A percentile compares a stretch with the other conserved stretches of the same genome.
Conservation (phyloP, 2,888 invertebrate genomes). For the Dryadula phaetusa region DNA sequence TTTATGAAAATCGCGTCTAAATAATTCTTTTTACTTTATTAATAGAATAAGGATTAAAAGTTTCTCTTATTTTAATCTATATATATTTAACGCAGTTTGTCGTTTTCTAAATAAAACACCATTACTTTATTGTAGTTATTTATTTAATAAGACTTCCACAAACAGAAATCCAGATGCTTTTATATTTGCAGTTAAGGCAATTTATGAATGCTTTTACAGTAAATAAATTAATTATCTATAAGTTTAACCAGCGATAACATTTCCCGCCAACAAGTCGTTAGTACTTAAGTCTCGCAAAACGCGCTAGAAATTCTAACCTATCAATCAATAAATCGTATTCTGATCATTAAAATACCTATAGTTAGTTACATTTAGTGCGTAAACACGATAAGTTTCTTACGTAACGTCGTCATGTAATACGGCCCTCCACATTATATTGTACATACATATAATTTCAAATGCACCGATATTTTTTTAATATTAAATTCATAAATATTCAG, state of each 20-base stretch:
- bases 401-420: slow-evolving; percentile 61
- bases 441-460: slow-evolving; percentile 46
- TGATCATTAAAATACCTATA: slow-evolving; percentile 61
- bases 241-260: slow-evolving; percentile 65
- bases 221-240: slow-evolving; percentile 77
- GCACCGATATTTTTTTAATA: slow-evolving; percentile 45
- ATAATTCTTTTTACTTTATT: no score
- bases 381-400: slow-evolving; percentile 63
- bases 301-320: slow-evolving; percentile 58
- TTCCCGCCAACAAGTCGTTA: slow-evolving; percentile 68
- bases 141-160: slow-evolving; percentile 81
- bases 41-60: no score
- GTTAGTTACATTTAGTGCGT: slow-evolving; percentile 64
- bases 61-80: no score
- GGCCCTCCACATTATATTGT: slow-evolving; percentile 45
- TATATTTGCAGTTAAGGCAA: slow-evolving; percentile 77
- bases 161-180: slow-evolving; percentile 76
- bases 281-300: slow-evolving; percentile 48
- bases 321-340: slow-evolving; percentile 55
- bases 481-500: slow-evolving; percentile 48
- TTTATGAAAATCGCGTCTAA: no score
- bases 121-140: slow-evolving; percentile 61
- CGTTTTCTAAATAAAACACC: slow-evolving; percentile 46
- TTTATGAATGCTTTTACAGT: slow-evolving; percentile 71
- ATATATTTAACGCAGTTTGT: no score